phyloP scores from a whole-genome alignment of 1,140 invertebrate genomes.

The Ostrea edulis region DNA sequence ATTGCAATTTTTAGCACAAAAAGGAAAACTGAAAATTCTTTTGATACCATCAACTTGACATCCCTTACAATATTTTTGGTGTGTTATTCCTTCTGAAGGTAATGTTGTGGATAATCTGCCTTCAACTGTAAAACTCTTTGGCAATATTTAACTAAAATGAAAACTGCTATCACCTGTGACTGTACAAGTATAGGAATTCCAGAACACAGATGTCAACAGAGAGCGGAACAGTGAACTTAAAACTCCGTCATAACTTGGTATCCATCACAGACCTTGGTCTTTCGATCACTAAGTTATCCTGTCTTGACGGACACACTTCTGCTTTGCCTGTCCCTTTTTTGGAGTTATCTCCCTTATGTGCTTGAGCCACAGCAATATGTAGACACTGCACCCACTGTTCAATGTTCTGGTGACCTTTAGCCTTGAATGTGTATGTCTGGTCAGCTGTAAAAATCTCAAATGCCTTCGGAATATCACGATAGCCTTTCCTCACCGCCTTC shows the following conservation, averaged over 20 bases:
- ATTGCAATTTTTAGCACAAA: too few species aligned
- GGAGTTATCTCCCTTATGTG: conserved; percentile 53
- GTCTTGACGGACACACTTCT: conserved; percentile 40
- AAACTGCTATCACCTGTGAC: neutral
- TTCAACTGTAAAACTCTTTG: neutral
- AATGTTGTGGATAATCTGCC: too few species aligned
- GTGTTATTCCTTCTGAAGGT: too few species aligned
- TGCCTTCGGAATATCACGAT: conserved; percentile 89
- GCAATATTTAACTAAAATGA: conserved; percentile 10
- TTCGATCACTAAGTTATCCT: conserved; percentile 58
- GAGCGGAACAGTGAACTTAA: neutral
- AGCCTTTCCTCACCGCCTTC: conserved; percentile 88
- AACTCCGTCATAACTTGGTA: conserved; percentile 58
- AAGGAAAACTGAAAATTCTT: too few species aligned
- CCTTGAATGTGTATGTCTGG: conserved; percentile 94
- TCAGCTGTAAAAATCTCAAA: conserved; percentile 96
- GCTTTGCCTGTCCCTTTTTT: conserved; percentile 34
- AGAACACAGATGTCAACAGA: neutral
- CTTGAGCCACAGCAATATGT: conserved; percentile 75
- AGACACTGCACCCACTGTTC: conserved; percentile 89
- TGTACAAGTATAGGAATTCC: neutral
- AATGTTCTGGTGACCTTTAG: conserved; percentile 95
- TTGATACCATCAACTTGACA: too few species aligned
- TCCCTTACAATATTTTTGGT: too few species aligned
- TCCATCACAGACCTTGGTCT: conserved; percentile 61